These are phyloP conservation scores for Schlechtendalia chinensis DNA, from an alignment of 1,140 invertebrate species.

Conservation along the genomic window DNA sequence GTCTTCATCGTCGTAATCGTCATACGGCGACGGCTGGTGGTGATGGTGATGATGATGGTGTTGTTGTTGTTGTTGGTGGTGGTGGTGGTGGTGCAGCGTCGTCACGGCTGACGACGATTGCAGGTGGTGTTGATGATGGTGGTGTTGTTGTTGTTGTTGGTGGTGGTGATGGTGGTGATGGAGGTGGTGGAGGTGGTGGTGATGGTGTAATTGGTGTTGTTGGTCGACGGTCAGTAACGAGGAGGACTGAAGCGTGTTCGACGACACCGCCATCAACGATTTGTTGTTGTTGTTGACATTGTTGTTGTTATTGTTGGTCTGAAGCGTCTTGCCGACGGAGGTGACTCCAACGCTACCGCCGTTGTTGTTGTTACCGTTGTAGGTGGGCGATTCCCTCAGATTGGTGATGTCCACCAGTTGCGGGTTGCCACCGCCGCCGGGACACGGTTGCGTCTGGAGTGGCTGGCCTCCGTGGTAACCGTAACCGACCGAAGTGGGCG, in stretches of 20 bases:
- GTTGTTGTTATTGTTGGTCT: slow-evolving; percentile 54
- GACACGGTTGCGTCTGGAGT: slow-evolving; percentile 1
- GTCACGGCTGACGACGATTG: slow-evolving; percentile 55
- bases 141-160: slow-evolving; percentile 48
- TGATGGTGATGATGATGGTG: too few species aligned
- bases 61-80: too few species aligned
- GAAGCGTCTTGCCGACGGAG: neutral
- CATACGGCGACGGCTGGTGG: too few species aligned
- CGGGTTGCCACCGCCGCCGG: slow-evolving; percentile 24
- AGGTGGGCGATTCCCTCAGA: slow-evolving; percentile 56
- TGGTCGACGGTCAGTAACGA: slow-evolving; percentile 55
- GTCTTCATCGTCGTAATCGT: slow-evolving; percentile 62
- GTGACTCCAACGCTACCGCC: slow-evolving; percentile 54
- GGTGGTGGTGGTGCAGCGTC: slow-evolving; percentile 29
- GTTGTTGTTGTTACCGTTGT: slow-evolving; percentile 56
- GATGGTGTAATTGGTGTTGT: slow-evolving; percentile 54
- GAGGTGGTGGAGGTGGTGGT: neutral
- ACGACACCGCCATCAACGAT: slow-evolving; percentile 34
- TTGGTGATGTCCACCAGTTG: slow-evolving; percentile 55
- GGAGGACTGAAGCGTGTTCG: slow-evolving; percentile 12
- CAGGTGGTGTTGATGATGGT: slow-evolving; percentile 52
- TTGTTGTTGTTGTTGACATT: slow-evolving; percentile 53
- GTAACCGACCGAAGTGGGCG: slow-evolving; percentile 6
- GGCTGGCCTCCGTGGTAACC: neutral
- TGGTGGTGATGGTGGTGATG: slow-evolving; percentile 54